A percentile compares a stretch with the other conserved stretches of the same genome.
These are phyloP conservation scores for Cydia strobilella DNA, from an alignment of 1,140 invertebrate genomes.

Conservation along the genomic window DNA sequence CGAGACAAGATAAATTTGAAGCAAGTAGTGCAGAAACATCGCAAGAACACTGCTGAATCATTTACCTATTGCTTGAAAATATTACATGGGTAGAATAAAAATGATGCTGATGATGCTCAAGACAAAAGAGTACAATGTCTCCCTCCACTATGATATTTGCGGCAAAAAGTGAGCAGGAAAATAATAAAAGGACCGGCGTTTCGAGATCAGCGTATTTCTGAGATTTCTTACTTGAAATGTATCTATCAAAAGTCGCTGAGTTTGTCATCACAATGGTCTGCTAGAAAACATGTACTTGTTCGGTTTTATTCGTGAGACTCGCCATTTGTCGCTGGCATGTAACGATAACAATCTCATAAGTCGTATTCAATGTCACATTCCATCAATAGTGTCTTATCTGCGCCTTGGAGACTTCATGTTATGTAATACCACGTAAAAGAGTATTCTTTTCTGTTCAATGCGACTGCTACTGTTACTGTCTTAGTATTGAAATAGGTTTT, in stretches of 20 bases:
- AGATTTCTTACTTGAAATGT: conserved; percentile 50
- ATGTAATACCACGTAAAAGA: too few relatives aligned
- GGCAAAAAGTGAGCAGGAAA: conserved; percentile 41
- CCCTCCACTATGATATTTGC: conserved; percentile 43
- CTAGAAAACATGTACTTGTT: conserved; percentile 46
- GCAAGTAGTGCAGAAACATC: conserved; percentile 52
- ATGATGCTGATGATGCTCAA: conserved; percentile 41
- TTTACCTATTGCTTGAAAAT: conserved; percentile 41
- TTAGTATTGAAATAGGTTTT: neutral
- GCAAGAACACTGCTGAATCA: conserved; percentile 47
- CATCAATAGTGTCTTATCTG: conserved; percentile 27
- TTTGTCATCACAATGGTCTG: conserved; percentile 55
- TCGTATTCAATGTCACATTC: conserved; percentile 51
- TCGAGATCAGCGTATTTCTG: conserved; percentile 42
- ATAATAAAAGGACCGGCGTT: conserved; percentile 41
- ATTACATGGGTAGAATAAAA: conserved; percentile 47
- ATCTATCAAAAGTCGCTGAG: conserved; percentile 54
- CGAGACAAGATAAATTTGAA: conserved; percentile 46
- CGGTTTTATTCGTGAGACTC: conserved; percentile 48
- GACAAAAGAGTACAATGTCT: conserved; percentile 46
- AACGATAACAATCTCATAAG: conserved; percentile 53
- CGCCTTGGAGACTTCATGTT: conserved; percentile 38
- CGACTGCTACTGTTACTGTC: neutral
- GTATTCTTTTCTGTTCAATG: conserved; percentile 38
- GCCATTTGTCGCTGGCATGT: conserved; percentile 49